Base-by-base conservation (phyloP, 2,888 invertebrate species). In the Liposcelis brunnea region DNA sequence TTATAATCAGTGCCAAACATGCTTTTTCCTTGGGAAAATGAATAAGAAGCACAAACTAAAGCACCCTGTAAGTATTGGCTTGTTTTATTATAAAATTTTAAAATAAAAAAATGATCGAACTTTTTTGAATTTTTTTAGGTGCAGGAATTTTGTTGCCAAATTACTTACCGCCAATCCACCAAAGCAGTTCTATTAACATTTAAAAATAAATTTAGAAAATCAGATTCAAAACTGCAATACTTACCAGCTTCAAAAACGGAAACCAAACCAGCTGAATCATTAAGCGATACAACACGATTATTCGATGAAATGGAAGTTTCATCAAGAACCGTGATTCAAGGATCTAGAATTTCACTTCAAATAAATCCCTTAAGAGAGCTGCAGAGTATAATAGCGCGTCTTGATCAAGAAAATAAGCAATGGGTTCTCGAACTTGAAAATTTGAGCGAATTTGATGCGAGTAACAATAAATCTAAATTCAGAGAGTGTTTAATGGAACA, bases 1-100 rank as follows among this genome's bases (percentile, higher is more conserved):
- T 48, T 79, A 75, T 56, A 71, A 74, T 54, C 71, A 77, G 53
- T 80, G 80, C 55, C 79, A 79, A 58, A 62, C 65, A 31, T 80
- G 80, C 59, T 80, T 79, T 60, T 70, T 78, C 48, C 66, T 67
- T 47, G 76, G 75, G 2, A 65, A 68, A 53, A 65, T 62, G 19
- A 72, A 68, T 48, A 68, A 69, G 53, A 69, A 70, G 31, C 80
- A 80, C 57, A 78, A 77, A 59, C 57, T 73, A 35, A 69, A 69
- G 40, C 80, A 80, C 61, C 71, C 75, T 2, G 60, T 58, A 53
- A 50, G 54, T 53, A n/a, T n/a, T n/a, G n/a, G 26, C 11, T 26
- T 10, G 4, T 26, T n/a, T 18, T 34, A 15, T 49, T 31, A 33
- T 48, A 6, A 21, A 35, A 18, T 21, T 1, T 34, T 11, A 35